phyloP scores from a whole-genome alignment of 2,888 invertebrate species.

The Lepidonotus clava region DNA sequence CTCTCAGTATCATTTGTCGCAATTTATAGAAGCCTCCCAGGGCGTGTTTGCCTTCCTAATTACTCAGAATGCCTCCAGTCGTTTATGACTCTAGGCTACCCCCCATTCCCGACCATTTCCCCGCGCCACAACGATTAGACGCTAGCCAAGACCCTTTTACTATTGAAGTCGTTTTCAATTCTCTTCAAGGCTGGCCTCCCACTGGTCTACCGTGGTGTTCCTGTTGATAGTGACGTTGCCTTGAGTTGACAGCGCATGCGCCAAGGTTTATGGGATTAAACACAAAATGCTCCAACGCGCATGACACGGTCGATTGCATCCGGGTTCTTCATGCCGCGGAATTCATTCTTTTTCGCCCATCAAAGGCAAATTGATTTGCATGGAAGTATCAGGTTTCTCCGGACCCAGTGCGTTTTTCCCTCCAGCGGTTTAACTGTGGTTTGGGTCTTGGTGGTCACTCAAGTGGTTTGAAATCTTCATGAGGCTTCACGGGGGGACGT shows the following conservation, averaged over 20 bases:
- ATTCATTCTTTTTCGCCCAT: conserved; percentile 5
- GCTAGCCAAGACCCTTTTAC: neutral
- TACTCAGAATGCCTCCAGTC: neutral
- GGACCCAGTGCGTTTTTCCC: neutral
- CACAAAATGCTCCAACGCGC: neutral
- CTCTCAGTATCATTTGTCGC: neutral
- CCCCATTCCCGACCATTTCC: neutral
- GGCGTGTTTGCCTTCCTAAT: conserved; percentile 3
- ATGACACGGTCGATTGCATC: neutral
- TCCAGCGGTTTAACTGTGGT: neutral
- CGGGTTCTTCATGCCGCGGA: neutral
- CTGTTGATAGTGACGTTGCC: neutral
- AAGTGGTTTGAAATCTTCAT: neutral
- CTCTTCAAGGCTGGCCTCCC: neutral
- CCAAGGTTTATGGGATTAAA: neutral
- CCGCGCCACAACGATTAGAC: neutral
- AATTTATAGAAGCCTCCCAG: neutral
- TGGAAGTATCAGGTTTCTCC: neutral
- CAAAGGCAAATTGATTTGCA: conserved; percentile 11
- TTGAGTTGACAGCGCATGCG: neutral
- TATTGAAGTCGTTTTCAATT: neutral
- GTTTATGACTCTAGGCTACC: neutral
- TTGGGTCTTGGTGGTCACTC: neutral
- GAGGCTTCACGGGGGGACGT: neutral
- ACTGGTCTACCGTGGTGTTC: neutral